Conservation (phyloP, 1,140 invertebrate species). For the Aphidius ervi region DNA sequence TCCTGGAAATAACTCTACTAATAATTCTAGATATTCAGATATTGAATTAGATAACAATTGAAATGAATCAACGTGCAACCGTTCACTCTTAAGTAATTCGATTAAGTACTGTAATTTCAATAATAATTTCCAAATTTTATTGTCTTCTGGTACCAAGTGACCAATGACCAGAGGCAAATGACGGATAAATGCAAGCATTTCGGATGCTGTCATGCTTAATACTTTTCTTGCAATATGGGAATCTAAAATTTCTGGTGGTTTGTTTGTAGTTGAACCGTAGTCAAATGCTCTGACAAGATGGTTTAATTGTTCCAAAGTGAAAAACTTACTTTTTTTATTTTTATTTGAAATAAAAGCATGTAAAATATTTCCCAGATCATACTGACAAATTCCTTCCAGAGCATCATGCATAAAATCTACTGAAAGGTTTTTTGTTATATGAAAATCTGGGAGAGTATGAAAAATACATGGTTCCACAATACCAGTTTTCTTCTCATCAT, state of each 20-base stretch:
- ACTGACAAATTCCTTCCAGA: slow-evolving; percentile 29
- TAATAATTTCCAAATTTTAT: slow-evolving; percentile 27
- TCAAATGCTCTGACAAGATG: slow-evolving; percentile 21
- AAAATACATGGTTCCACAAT: slow-evolving; percentile 21
- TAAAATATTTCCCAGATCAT: slow-evolving; percentile 30
- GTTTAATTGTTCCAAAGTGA: slow-evolving; percentile 27
- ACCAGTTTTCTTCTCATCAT: slow-evolving; percentile 15
- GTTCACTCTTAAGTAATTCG: slow-evolving; percentile 18
- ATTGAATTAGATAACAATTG: slow-evolving; percentile 8
- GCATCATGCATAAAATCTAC: slow-evolving; percentile 36
- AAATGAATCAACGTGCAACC: slow-evolving; percentile 3
- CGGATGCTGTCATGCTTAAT: slow-evolving; percentile 26
- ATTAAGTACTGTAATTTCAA: slow-evolving; percentile 24
- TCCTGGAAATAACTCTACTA: slow-evolving; percentile 23
- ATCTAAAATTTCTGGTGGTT: slow-evolving; percentile 23
- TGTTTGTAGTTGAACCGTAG: slow-evolving; percentile 24
- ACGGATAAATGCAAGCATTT: slow-evolving; percentile 32
- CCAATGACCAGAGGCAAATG: slow-evolving; percentile 31
- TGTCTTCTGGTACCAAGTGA: slow-evolving; percentile 23
- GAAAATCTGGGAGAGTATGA: slow-evolving; percentile 23
- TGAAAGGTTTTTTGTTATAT: slow-evolving; percentile 29
- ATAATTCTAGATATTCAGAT: slow-evolving; percentile 21
- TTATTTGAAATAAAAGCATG: slow-evolving; percentile 22
- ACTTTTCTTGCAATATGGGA: slow-evolving; percentile 24
- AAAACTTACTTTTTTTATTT: slow-evolving; percentile 23